Evolutionary conservation across 2,888 invertebrate genomes (phyloP).

Genomic region (Nemotelus pantherinus): DNA sequence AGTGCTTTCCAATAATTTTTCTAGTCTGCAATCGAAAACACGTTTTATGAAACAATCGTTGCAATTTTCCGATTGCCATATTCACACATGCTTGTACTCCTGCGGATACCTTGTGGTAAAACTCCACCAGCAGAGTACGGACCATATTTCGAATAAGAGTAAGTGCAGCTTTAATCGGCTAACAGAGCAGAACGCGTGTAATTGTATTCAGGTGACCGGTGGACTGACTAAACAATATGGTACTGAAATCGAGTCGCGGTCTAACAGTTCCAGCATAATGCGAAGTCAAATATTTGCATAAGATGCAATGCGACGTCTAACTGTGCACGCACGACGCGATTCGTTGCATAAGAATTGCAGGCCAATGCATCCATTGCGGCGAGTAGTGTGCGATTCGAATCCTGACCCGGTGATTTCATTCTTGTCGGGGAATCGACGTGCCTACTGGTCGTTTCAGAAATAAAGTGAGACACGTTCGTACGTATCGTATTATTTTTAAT

Average conservation of each 20-base stretch:
- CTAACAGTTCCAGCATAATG: conserved; percentile 17
- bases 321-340: conserved; percentile 17
- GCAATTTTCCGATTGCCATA: conserved; percentile 7
- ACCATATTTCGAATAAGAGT: background rate
- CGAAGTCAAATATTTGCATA: conserved; percentile 27
- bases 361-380: conserved; percentile 8
- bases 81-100: background rate
- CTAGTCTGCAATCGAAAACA: conserved; percentile 14
- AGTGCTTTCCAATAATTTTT: conserved; percentile 39
- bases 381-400: background rate
- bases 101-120: background rate
- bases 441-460: background rate
- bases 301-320: conserved; percentile 22
- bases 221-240: conserved; percentile 38
- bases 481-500: conserved; percentile 28
- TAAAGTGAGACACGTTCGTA: too few relatives aligned
- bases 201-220: conserved; percentile 32
- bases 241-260: conserved; percentile 15
- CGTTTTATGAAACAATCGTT: conserved; percentile 10
- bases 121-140: background rate
- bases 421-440: background rate
- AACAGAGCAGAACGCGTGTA: conserved; percentile 23
- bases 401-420: conserved; percentile 27
- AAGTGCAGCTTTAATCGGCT: conserved; percentile 8
- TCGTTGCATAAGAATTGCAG: conserved; percentile 17